phyloP scores from a whole-genome alignment of 1,140 invertebrate species.

The Pectinophora gossypiella region DNA sequence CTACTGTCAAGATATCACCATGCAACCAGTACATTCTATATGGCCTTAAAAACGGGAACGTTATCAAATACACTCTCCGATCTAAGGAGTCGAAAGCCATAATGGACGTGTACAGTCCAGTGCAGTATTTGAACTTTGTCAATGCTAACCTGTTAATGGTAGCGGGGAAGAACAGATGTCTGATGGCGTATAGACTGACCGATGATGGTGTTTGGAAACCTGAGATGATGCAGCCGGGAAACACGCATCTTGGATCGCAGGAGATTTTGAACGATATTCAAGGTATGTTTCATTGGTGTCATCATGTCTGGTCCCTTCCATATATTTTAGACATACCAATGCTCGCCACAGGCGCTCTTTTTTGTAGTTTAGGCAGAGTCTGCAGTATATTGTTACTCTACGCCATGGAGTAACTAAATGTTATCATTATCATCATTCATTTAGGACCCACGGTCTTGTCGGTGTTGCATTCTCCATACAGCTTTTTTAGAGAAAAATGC shows the following conservation, averaged over 20 bases:
- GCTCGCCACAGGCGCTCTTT: too few species aligned
- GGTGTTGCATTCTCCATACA: too few species aligned
- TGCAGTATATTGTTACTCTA: too few species aligned
- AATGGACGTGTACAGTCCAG: constrained; percentile 48
- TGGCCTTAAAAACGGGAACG: constrained; percentile 43
- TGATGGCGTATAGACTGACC: constrained; percentile 50
- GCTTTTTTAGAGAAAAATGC: too few species aligned
- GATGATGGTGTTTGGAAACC: constrained; percentile 38
- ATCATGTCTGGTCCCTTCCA: too few species aligned
- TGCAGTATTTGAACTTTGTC: constrained; percentile 51
- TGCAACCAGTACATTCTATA: constrained; percentile 63
- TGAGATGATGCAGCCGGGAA: constrained; percentile 50
- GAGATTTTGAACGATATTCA: constrained; percentile 59
- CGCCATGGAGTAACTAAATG: too few species aligned
- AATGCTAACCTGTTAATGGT: constrained; percentile 44
- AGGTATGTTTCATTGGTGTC: constrained; percentile 42
- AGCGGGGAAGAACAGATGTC: constrained; percentile 43
- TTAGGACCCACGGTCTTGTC: too few species aligned
- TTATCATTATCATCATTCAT: too few species aligned
- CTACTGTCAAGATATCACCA: constrained; percentile 50
- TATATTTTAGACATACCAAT: too few species aligned
- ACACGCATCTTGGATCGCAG: constrained; percentile 53
- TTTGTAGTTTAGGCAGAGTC: too few species aligned
- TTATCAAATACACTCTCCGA: constrained; percentile 42
- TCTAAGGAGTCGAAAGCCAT: constrained; percentile 46